A percentile compares a stretch with the other conserved stretches of the same genome.
phyloP scores from a whole-genome alignment of 2,797 vertebrate genomes.

The Novumbra hubbsi region DNA sequence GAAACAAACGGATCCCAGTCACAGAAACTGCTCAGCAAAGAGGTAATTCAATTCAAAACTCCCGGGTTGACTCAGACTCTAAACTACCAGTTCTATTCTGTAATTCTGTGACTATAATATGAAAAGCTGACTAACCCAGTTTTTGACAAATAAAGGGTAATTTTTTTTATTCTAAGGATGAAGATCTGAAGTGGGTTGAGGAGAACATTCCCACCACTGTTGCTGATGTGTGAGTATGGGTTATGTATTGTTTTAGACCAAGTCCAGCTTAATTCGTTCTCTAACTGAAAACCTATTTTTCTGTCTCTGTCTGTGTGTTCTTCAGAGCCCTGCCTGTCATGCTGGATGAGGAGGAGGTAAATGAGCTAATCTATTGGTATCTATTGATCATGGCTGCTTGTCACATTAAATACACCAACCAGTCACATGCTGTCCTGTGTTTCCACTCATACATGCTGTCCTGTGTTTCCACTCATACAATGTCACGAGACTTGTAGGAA shows the following conservation, averaged over 20 bases:
- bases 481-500: not conserved
- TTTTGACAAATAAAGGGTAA: not conserved
- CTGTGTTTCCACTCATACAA: not conserved
- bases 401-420: constrained; percentile 37
- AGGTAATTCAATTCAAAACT: constrained; percentile 66
- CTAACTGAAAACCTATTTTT: not conserved
- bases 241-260: not conserved
- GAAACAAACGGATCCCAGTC: constrained; percentile 87
- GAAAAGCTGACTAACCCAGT: not conserved
- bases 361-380: constrained; percentile 17
- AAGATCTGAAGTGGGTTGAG: constrained; percentile 96
- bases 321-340: constrained; percentile 75
- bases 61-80: not conserved
- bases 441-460: not conserved
- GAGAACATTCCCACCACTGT: constrained; percentile 94
- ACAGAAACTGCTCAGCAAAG: constrained; percentile 83
- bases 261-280: not conserved
- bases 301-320: not conserved
- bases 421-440: too few relatives aligned
- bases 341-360: constrained; percentile 78
- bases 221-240: constrained; percentile 89
- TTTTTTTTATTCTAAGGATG: constrained; percentile 75
- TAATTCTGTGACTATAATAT: too few relatives aligned
- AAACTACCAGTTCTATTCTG: not conserved
- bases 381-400: constrained; percentile 36